Base-by-base conservation (phyloP, 1,140 invertebrate species). In the Drosophila melanica region DNA sequence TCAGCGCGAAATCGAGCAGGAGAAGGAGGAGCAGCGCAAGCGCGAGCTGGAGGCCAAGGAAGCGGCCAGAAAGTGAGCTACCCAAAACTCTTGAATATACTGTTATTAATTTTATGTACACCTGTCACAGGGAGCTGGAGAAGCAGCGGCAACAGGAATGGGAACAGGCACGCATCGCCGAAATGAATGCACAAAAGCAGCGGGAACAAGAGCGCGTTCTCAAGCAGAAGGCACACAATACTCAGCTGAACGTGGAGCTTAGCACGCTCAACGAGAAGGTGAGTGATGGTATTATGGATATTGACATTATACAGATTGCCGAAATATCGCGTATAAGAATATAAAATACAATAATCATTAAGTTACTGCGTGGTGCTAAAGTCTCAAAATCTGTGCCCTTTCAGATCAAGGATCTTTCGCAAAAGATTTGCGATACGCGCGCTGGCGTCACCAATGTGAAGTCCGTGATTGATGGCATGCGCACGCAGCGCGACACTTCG, bases 391-490 rank as follows among this genome's bases (percentile, higher is more conserved):
- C 9, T 51, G 27, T 27, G 5, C 27, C 11, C 20, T 41, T 70
- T 23, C 51, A 92, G 90, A 92, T 98, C 1, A 95, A 95, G 73
- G 97, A 99, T 92, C 90, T 99, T 50, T 97, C 96, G 20, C 94
- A 95, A 79, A 97, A 97, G 90, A 98, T 99, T 68, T 95, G 95
- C 72, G 97, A 98, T 82, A 98, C 97, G 0, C 94, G 97, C 3
- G 95, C 96, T 30, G 96, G 95, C 16, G 98, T 99, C 0, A 97
- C 98, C 0, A 96, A 96, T 41, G 96, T 98, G 0, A 99, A 99
- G 92, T 95, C 96, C 2, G 97, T 97, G 20, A 99, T 99, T 73
- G 98, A 99, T 93, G 96, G 96, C 4, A 99, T 99, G 98, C 93
- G 98, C 54, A 94, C 95, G 0, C 97, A 97, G 23, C 93, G 99